A percentile compares a stretch with the other conserved stretches of the same genome.
Conservation (phyloP, 1,140 invertebrate species). For the Diorhabda carinulata region DNA sequence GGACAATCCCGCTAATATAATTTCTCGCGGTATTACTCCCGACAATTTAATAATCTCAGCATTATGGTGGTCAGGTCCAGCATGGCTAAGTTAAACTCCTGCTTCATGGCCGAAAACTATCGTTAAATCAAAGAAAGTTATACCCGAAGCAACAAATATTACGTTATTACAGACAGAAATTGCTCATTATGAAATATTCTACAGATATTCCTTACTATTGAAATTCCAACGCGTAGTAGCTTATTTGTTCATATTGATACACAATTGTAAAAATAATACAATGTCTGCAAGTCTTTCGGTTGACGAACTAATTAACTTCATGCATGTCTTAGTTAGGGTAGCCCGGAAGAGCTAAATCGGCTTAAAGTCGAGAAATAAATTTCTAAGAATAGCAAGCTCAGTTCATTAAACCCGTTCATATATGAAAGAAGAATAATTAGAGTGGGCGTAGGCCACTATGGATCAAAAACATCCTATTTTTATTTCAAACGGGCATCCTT, state of each 20-base stretch:
- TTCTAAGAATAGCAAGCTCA: constrained; percentile 16
- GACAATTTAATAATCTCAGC: constrained; percentile 2
- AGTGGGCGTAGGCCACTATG: constrained; percentile 45
- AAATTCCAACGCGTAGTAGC: constrained; percentile 13
- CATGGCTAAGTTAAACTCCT: constrained; percentile 3
- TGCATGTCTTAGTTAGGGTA: constrained; percentile 10
- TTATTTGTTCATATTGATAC: constrained; percentile 19
- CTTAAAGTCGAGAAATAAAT: constrained; percentile 7
- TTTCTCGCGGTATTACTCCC: constrained; percentile 32
- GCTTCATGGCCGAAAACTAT: neutral
- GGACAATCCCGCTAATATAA: constrained; percentile 44
- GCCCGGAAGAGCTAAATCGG: constrained; percentile 13
- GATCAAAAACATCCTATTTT: constrained; percentile 38
- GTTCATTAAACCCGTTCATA: constrained; percentile 42
- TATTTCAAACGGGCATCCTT: constrained; percentile 16
- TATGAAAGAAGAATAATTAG: constrained; percentile 43
- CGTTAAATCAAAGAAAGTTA: neutral
- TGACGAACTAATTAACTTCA: constrained; percentile 1
- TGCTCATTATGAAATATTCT: constrained; percentile 6
- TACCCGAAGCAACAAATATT: neutral
- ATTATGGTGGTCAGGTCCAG: constrained; percentile 24
- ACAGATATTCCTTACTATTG: neutral
- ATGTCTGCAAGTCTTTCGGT: neutral
- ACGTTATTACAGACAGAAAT: neutral
- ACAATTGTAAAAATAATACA: neutral